phyloP scores from a whole-genome alignment of 2,888 invertebrate genomes.

The Drosophila rellima region DNA sequence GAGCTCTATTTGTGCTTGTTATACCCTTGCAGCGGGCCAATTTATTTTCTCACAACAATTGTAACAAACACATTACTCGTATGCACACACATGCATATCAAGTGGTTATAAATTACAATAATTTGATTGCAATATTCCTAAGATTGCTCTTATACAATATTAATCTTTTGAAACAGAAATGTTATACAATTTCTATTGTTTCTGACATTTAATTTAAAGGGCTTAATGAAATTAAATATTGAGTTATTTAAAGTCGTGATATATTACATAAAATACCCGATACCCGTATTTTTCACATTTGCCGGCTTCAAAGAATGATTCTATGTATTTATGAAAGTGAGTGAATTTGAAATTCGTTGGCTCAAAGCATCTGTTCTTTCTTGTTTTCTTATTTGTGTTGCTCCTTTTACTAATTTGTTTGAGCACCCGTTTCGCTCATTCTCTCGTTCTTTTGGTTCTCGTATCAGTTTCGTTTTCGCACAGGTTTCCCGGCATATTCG shows the following conservation, averaged over 20 bases:
- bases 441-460: slow-evolving; percentile 26
- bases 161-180: neutral
- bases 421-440: slow-evolving; percentile 53
- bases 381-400: slow-evolving; percentile 60
- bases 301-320: neutral
- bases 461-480: slow-evolving; percentile 56
- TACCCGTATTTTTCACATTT: neutral
- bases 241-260: too few relatives aligned
- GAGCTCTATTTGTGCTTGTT: slow-evolving; percentile 47
- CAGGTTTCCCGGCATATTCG: slow-evolving; percentile 54
- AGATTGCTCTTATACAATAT: neutral
- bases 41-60: neutral
- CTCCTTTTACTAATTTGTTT: slow-evolving; percentile 81
- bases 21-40: slow-evolving; percentile 28
- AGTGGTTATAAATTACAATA: neutral
- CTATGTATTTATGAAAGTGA: neutral
- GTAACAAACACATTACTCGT: neutral
- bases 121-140: neutral
- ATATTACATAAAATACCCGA: too few relatives aligned
- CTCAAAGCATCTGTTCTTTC: neutral
- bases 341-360: slow-evolving; percentile 14
- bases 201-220: too few relatives aligned
- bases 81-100: neutral
- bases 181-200: too few relatives aligned
- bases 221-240: too few relatives aligned